Evolutionary conservation across 2,113 vertebrate species (phyloP), one percentile per base, ranked within the genome.

Genomic region (Sinocyclocheilus anshuiensis): DNA sequence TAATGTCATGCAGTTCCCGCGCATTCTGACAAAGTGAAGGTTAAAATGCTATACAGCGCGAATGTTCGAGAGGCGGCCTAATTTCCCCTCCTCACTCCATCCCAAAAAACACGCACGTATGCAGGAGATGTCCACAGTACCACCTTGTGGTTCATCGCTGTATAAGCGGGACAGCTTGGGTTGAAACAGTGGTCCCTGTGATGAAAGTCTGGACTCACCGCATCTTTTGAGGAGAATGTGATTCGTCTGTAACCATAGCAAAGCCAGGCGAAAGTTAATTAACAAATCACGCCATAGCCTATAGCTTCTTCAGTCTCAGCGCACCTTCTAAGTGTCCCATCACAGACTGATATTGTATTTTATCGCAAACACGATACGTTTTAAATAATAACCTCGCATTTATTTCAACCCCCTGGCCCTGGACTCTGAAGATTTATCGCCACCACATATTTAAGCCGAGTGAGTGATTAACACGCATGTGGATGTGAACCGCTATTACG

Each of bases 111-210:
- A 55, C 84, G 13, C 53, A 75, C 81, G 63, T 59, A 89, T 85
- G 87, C 87, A 87, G 69, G 84, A 83, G 94, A 93, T 91, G 79
- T 85, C 87, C 91, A 93, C 83, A 94, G 83, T 88, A 94, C 94
- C 95, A 94, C 93, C 95, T 95, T 90, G 94, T 91, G 95, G 95
- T 76, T 75, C 76, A 74, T 36, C 81, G 57, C 84, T 61, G 93
- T 84, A 90, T 45, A 86, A 63, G 74, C 85, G 82, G 77, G 79
- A 57, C 36, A 55, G 75, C 20, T 86, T 20, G 42, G 9, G 7
- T 20, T 81, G n/a, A 48, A 69, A 45, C 76, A 81, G 39, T 81
- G 42, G 61, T 69, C n/a, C 79, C 13, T 69, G 79, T 69, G 79
- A 81, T 81, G 61, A 69, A 81, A 78, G 65, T 78, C 82, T 65